Percentiles rank a stretch among this genome's conserved stretches.
These are phyloP conservation scores for Antheraea yamamai DNA, from an alignment of 2,888 invertebrate genomes.

Conservation along the genomic window DNA sequence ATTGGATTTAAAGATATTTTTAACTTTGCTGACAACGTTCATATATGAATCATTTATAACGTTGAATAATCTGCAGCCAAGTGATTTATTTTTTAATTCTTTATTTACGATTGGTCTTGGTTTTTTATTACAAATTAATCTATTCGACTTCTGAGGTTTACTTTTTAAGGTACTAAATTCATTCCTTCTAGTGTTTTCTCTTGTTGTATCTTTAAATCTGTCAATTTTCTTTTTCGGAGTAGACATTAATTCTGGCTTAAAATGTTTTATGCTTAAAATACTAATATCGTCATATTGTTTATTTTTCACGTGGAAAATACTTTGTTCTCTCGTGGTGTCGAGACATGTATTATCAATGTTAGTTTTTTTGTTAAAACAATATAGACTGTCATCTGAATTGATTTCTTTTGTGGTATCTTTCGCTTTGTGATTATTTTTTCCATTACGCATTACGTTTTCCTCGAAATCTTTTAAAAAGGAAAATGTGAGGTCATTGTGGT, in stretches of 20 bases:
- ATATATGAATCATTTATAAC: constrained; percentile 67
- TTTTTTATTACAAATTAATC: constrained; percentile 20
- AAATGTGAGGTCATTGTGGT: neutral
- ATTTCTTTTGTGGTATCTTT: neutral
- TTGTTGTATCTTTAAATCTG: constrained; percentile 16
- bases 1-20: constrained; percentile 57
- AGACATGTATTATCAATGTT: neutral
- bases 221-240: constrained; percentile 48
- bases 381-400: neutral
- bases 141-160: constrained; percentile 21
- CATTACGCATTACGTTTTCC: too few species aligned
- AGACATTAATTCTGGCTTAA: constrained; percentile 53
- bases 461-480: neutral
- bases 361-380: neutral
- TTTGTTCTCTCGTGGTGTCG: neutral
- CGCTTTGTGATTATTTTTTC: neutral
- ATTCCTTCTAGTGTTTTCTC: constrained; percentile 10
- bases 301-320: neutral
- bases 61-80: constrained; percentile 56
- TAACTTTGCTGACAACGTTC: constrained; percentile 59
- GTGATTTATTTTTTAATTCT: constrained; percentile 42
- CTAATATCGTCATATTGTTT: neutral
- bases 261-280: constrained; percentile 32
- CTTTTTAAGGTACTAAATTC: constrained; percentile 3
- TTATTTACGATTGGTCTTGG: constrained; percentile 27